Conservation (phyloP, 2,888 invertebrate genomes). For the Elegia similella region DNA sequence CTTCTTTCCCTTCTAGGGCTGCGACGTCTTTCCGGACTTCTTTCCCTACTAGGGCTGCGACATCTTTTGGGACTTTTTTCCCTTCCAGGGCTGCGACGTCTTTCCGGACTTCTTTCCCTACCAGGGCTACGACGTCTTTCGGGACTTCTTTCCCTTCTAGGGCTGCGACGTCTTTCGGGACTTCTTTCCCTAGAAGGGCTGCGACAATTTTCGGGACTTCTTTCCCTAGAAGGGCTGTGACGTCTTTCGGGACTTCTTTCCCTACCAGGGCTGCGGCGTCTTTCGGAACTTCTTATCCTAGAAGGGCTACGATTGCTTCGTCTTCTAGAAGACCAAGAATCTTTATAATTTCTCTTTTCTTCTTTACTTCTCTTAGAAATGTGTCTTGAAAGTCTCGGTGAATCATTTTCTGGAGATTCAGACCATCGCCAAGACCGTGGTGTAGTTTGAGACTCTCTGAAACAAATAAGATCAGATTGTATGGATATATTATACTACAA, state of each 20-base stretch:
- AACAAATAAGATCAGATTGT: conserved; percentile 12
- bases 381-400: conserved; percentile 31
- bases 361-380: conserved; percentile 25
- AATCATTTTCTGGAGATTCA: conserved; percentile 84
- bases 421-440: conserved; percentile 87
- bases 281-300: conserved; percentile 22
- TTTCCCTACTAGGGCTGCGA: no score
- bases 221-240: not conserved
- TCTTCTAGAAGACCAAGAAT: conserved; percentile 14
- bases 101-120: no score
- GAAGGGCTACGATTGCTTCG: conserved; percentile 11
- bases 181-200: no score
- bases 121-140: conserved; percentile 1
- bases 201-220: conserved; percentile 20
- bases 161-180: not conserved
- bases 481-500: no score
- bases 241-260: no score
- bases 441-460: conserved; percentile 39
- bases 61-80: conserved; percentile 24
- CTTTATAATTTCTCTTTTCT: conserved; percentile 26
- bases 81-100: no score
- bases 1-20: no score
- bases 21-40: no score
- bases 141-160: conserved; percentile 19
- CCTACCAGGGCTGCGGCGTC: not conserved